Conservation (phyloP, 2,797 vertebrate species). For the Sardinella longiceps region DNA sequence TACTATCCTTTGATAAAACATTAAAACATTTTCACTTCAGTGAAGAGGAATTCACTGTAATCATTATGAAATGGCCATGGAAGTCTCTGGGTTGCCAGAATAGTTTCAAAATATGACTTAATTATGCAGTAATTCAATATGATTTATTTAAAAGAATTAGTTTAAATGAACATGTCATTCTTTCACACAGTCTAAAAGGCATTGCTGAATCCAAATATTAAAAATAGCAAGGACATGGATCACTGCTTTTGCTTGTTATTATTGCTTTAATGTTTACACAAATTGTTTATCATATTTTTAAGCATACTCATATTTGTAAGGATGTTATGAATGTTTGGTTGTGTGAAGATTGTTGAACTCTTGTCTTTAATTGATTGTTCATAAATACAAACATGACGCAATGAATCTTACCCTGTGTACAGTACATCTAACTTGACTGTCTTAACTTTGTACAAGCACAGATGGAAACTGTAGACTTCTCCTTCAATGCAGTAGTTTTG, state of each 20-base stretch:
- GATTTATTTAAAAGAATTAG: not conserved
- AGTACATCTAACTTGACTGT: not conserved
- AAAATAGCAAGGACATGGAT: not conserved
- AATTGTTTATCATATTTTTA: not conserved
- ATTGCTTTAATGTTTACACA: not conserved
- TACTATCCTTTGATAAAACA: constrained; percentile 7
- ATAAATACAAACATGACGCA: constrained; percentile 6
- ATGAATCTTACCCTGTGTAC: not conserved
- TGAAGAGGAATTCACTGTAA: not conserved
- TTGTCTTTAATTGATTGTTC: constrained; percentile 22
- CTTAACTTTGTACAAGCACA: not conserved
- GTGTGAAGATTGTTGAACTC: constrained; percentile 36
- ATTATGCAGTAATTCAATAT: not conserved
- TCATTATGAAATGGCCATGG: not conserved
- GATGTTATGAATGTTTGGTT: constrained; percentile 37
- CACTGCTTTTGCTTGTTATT: not conserved
- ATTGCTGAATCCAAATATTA: not conserved
- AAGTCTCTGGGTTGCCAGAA: not conserved
- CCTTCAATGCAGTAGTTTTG: not conserved
- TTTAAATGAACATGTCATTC: not conserved
- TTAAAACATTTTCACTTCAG: not conserved
- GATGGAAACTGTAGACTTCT: not conserved
- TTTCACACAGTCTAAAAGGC: not conserved
- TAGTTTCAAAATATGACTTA: not conserved
- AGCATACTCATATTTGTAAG: not conserved